Conservation (phyloP, 2,113 vertebrate species). For the Apteryx mantelli region DNA sequence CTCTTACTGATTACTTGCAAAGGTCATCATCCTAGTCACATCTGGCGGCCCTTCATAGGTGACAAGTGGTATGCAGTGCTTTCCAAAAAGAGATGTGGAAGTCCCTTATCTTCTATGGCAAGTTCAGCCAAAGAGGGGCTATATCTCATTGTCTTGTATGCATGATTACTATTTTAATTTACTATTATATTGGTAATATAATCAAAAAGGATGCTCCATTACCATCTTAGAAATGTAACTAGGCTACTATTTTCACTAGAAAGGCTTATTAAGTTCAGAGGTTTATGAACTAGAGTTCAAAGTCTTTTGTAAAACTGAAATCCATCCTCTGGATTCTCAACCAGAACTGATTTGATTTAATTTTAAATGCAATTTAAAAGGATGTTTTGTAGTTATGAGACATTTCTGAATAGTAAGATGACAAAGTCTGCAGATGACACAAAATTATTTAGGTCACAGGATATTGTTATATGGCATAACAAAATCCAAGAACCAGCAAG, state of each 20-base stretch:
- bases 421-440: neutral
- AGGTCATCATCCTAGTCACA: neutral
- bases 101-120: neutral
- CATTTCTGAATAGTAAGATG: neutral
- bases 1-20: neutral
- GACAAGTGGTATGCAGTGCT: neutral
- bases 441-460: neutral
- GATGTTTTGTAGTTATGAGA: neutral
- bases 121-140: neutral
- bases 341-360: neutral
- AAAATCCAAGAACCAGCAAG: neutral
- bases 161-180: neutral
- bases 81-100: neutral
- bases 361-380: neutral
- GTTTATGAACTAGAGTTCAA: neutral
- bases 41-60: neutral
- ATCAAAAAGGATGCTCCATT: neutral
- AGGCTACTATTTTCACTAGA: neutral
- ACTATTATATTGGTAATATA: neutral
- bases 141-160: neutral
- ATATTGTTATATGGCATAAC: accelerated
- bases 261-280: neutral
- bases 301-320: neutral
- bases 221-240: neutral
- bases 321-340: neutral